Base-by-base conservation (phyloP, 2,113 vertebrate genomes). In the Anser cygnoides region DNA sequence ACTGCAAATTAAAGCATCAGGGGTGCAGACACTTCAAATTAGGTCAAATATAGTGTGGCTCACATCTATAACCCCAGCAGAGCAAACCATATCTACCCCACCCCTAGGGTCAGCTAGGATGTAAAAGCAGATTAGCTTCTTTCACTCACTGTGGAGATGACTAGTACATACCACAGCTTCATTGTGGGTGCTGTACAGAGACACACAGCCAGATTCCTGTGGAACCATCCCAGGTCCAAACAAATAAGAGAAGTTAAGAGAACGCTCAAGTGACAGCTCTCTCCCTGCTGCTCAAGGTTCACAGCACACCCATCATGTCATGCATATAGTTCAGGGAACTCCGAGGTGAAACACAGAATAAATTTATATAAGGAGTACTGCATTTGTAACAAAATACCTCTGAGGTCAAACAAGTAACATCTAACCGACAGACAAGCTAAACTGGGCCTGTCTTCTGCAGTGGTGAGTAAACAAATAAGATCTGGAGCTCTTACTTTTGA, bases 181-280 rank as follows among this genome's bases (percentile, higher is more conserved):
- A 14, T 33, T 67, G 21, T 28, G 20, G 43, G 43, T 67, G 29
- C 65, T 68, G 10, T 18, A 46, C 22, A 74, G 6, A 72, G 16
- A 58, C 26, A 25, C 3, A 3, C 2, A 3, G 70, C 46, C 78
- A 71, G 70, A 72, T 22, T 22, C 54, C 73, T 0, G 0, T 14
- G 20, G 13, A 84, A 33, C 4, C n/a, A 75, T 19, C 57, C 50
- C 39, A 61, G 28, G 9, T 33, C 44, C 35, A 73, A 66, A 50
- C 10, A 80, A 84, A 77, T 4, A 35, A 20, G 15, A 54, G 41
- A 58, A 82, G 8, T 11, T 49, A 67, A 41, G 20, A 28, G 66
- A 44, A 16, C 13, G 10, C 25, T 46, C 11, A 33, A 19, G 20
- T 5, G 39, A 59, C 28, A 67, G 46, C 35, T 82, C 3, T 0